Percentiles rank a stretch among this genome's conserved stretches.
These are phyloP conservation scores for Alentia gelatinosa DNA, from an alignment of 2,888 invertebrate species.

Conservation along the genomic window DNA sequence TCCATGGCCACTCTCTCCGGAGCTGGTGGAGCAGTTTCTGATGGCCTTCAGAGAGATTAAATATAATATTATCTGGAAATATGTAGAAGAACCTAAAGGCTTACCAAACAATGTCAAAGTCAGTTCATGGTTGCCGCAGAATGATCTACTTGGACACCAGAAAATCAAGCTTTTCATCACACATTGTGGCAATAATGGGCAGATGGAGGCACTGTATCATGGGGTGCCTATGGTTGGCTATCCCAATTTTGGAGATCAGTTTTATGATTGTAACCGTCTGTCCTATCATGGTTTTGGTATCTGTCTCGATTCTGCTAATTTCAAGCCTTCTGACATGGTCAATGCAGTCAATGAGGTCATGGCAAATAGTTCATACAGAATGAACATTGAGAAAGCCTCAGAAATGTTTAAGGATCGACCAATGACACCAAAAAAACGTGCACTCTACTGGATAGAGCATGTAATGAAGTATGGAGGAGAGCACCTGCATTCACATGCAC, in stretches of 20 bases:
- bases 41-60: background rate
- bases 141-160: constrained; percentile 66
- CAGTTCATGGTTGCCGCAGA: constrained; percentile 67
- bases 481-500: constrained; percentile 14
- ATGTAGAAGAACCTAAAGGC: background rate
- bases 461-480: constrained; percentile 30
- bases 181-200: constrained; percentile 68
- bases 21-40: background rate
- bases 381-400: background rate
- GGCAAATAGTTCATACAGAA: background rate
- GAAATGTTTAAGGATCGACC: background rate
- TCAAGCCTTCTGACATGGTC: background rate
- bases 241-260: constrained; percentile 65
- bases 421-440: background rate
- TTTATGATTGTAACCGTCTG: constrained; percentile 62
- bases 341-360: background rate
- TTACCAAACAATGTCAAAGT: background rate
- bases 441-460: constrained; percentile 17
- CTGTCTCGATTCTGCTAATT: background rate
- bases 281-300: constrained; percentile 64
- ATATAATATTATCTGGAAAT: background rate
- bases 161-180: constrained; percentile 68
- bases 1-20: background rate
- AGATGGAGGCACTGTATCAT: constrained; percentile 66
- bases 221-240: constrained; percentile 66